Conservation (phyloP, 2,888 invertebrate genomes). For the Terebella lapidaria region DNA sequence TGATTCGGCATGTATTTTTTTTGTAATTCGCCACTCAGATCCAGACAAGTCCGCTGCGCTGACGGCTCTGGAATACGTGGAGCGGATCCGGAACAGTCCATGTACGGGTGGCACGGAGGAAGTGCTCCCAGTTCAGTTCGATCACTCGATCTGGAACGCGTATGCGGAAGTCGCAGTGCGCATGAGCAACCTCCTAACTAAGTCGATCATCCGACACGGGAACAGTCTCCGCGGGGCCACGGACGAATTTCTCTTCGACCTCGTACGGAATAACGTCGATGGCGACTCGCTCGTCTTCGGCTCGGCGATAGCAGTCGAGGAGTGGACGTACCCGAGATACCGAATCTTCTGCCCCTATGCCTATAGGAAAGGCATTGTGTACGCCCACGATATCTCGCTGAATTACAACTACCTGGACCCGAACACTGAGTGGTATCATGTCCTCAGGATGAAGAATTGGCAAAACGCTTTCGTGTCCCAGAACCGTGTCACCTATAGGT, state of each 20-base stretch:
- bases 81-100: conserved; percentile 24
- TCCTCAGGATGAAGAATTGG: conserved; percentile 27
- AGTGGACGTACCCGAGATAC: conserved; percentile 24
- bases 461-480: conserved; percentile 22
- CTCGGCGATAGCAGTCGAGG: conserved; percentile 39
- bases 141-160: conserved; percentile 33
- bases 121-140: conserved; percentile 33
- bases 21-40: too few species aligned
- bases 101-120: conserved; percentile 39
- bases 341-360: conserved; percentile 39
- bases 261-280: conserved; percentile 43
- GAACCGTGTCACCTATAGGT: conserved; percentile 36
- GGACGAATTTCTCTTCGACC: conserved; percentile 32
- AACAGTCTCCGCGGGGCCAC: conserved; percentile 6
- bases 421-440: conserved; percentile 42
- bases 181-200: conserved; percentile 41
- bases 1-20: too few species aligned
- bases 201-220: conserved; percentile 10
- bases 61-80: conserved; percentile 38
- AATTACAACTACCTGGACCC: conserved; percentile 36
- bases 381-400: conserved; percentile 36
- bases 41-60: background rate
- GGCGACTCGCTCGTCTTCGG: conserved; percentile 38
- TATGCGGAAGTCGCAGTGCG: conserved; percentile 39
- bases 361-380: conserved; percentile 28